These are phyloP conservation scores for Drosophila quadrilineata DNA, from an alignment of 1,140 invertebrate genomes.

Conservation along the genomic window DNA sequence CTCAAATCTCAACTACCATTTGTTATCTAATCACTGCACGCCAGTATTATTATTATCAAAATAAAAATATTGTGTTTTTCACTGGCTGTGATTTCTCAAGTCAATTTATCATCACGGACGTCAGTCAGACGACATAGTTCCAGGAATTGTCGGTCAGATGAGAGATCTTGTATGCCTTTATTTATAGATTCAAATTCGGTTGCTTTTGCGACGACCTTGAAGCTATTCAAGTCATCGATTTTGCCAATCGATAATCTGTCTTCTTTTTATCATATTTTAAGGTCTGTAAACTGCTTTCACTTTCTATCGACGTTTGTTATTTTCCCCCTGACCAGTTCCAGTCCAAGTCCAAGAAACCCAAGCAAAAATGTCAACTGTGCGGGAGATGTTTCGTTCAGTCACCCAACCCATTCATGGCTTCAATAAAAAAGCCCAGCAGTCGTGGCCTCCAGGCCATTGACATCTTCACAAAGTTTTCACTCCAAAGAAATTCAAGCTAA, in stretches of 20 bases:
- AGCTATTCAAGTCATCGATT: slow-evolving; percentile 53
- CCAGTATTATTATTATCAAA: no score
- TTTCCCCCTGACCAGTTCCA: slow-evolving; percentile 27
- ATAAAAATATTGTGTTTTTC: no score
- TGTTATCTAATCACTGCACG: slow-evolving; percentile 30
- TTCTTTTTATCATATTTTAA: no score
- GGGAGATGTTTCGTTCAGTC: no score
- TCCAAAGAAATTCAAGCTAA: slow-evolving; percentile 39
- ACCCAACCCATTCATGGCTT: slow-evolving; percentile 1
- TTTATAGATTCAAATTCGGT: no score
- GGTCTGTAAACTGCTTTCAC: slow-evolving; percentile 59
- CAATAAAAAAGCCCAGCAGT: slow-evolving; percentile 13
- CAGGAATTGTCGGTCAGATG: no score
- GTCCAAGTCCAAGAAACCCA: not conserved
- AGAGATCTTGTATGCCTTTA: no score
- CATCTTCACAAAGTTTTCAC: slow-evolving; percentile 50
- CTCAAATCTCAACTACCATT: not conserved
- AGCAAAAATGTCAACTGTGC: slow-evolving; percentile 44
- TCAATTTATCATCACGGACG: slow-evolving; percentile 3
- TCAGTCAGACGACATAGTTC: no score
- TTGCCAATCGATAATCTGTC: slow-evolving; percentile 50
- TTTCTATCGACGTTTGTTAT: no score
- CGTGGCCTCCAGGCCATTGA: slow-evolving; percentile 55
- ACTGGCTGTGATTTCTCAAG: slow-evolving; percentile 17
- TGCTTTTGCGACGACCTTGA: slow-evolving; percentile 57